Evolutionary conservation across 2,797 vertebrate species (phyloP).

Genomic region (Scleropages formosus): DNA sequence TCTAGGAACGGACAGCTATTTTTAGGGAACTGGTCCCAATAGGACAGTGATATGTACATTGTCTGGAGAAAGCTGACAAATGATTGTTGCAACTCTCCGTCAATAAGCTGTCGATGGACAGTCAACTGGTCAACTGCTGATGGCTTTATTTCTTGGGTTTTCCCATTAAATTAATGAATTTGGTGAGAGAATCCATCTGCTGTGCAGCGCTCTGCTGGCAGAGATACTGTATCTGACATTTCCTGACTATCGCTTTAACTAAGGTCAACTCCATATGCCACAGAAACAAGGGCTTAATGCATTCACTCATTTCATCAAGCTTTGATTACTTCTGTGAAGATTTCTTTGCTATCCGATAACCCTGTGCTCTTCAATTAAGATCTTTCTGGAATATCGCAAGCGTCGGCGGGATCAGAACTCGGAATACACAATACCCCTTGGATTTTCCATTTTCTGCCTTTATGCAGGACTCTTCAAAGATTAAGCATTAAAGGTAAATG

Average conservation of each 20-base stretch:
- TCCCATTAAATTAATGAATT: too few species aligned
- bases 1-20: too few species aligned
- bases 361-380: slow-evolving; percentile 68
- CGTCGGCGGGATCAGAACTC: slow-evolving; percentile 55
- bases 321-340: slow-evolving; percentile 79
- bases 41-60: too few species aligned
- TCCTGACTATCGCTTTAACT: slow-evolving; percentile 55
- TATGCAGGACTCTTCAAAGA: slow-evolving; percentile 3
- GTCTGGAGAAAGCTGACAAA: too few species aligned
- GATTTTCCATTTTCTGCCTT: background rate
- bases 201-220: too few species aligned
- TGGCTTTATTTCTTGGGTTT: background rate
- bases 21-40: too few species aligned
- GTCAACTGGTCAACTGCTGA: background rate
- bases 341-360: slow-evolving; percentile 66
- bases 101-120: too few species aligned
- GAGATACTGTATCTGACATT: slow-evolving; percentile 54
- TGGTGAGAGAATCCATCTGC: too few species aligned
- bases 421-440: background rate
- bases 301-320: slow-evolving; percentile 75
- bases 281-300: slow-evolving; percentile 69
- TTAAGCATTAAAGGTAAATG: background rate
- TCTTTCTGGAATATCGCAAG: slow-evolving; percentile 61
- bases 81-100: too few species aligned
- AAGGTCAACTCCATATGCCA: slow-evolving; percentile 62